Conservation (phyloP, 2,888 invertebrate genomes). For the Drosophila barbarae region DNA sequence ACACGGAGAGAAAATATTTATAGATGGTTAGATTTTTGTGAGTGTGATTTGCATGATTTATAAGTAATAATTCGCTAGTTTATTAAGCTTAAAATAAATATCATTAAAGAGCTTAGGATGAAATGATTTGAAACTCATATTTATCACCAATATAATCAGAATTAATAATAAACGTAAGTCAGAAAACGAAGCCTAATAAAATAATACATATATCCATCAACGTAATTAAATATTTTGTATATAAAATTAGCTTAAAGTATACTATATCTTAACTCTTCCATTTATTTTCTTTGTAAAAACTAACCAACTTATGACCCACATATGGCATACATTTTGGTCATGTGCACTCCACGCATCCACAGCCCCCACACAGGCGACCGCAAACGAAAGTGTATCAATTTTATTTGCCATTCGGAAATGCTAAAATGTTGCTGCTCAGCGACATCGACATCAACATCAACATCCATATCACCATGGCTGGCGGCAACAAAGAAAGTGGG, state of each 20-base stretch:
- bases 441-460: conserved; percentile 31
- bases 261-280: background rate
- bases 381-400: conserved; percentile 47
- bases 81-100: background rate
- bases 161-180: no score
- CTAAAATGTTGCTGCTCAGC: conserved; percentile 55
- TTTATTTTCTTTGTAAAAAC: background rate
- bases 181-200: background rate
- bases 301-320: background rate
- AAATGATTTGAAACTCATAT: background rate
- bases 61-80: background rate
- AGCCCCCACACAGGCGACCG: conserved; percentile 23
- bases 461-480: conserved; percentile 35
- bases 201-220: background rate
- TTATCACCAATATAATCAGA: no score
- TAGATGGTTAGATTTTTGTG: background rate
- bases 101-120: background rate
- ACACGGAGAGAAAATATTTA: conserved; percentile 7
- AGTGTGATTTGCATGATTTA: background rate
- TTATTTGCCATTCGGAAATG: conserved; percentile 52
- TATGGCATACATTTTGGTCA: background rate
- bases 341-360: conserved; percentile 10
- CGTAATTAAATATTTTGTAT: background rate
- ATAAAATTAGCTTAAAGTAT: background rate
- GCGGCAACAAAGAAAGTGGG: conserved; percentile 54